Evolutionary conservation across 1,140 invertebrate species (phyloP).

Genomic region (Drosophila quadrilineata): DNA sequence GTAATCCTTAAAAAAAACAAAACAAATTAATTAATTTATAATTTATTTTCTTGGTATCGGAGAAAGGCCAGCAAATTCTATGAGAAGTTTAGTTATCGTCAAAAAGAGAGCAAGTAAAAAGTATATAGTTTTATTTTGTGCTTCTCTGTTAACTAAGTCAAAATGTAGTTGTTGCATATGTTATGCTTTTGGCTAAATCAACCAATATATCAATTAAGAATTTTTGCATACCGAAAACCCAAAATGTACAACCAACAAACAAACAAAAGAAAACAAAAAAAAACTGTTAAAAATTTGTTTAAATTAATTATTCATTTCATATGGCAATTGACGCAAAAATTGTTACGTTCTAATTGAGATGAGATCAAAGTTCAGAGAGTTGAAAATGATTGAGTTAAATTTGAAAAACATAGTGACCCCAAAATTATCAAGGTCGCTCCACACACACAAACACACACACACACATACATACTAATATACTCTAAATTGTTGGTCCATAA

Average conservation of each 20-base stretch:
- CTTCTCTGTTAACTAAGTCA: conserved; percentile 28
- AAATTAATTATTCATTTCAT: conserved; percentile 39
- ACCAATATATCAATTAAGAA: conserved; percentile 36
- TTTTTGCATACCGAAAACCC: conserved; percentile 51
- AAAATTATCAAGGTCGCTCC: neutral
- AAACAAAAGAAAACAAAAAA: no score
- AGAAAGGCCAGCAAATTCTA: no score
- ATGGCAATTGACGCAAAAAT: conserved; percentile 56
- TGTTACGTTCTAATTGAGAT: conserved; percentile 8
- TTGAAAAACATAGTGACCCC: conserved; percentile 8
- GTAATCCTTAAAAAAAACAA: neutral
- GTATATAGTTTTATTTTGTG: conserved; percentile 29
- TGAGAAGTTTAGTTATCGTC: conserved; percentile 27
- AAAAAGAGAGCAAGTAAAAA: no score
- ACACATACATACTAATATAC: neutral
- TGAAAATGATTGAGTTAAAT: conserved; percentile 35
- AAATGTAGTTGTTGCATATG: conserved; percentile 33
- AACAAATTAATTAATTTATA: conserved; percentile 16
- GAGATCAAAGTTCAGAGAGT: conserved; percentile 5
- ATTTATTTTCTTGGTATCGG: conserved; percentile 40
- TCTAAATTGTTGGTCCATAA: neutral
- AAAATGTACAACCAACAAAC: conserved; percentile 73
- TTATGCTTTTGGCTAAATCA: conserved; percentile 26
- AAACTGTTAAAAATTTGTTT: conserved; percentile 52
- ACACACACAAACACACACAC: neutral